Conservation (phyloP, 2,797 vertebrate genomes). For the Limosa lapponica region DNA sequence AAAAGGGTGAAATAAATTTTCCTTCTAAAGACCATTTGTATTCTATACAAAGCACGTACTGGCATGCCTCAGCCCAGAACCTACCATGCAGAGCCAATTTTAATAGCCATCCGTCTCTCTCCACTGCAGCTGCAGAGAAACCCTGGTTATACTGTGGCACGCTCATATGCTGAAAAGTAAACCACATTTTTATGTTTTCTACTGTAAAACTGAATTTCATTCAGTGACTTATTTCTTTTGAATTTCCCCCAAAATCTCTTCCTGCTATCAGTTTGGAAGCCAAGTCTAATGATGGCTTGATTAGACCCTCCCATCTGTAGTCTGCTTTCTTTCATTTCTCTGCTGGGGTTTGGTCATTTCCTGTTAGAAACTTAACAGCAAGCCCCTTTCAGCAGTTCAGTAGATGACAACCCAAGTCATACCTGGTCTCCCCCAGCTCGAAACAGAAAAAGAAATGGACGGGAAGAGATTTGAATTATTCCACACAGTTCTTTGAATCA, state of each 20-base stretch:
- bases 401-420: not conserved
- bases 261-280: not conserved
- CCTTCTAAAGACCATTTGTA: not conserved
- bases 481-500: not conserved
- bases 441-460: not conserved
- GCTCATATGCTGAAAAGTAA: not conserved
- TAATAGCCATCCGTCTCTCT: not conserved
- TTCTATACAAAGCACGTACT: fast-evolving
- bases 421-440: not conserved
- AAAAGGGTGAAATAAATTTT: not conserved
- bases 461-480: not conserved
- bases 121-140: not conserved
- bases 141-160: not conserved
- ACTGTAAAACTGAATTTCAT: not conserved
- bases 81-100: not conserved
- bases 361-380: not conserved
- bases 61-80: not conserved
- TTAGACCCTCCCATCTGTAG: not conserved
- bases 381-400: not conserved
- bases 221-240: not conserved
- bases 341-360: not conserved
- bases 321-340: not conserved
- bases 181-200: not conserved
- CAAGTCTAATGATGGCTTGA: not conserved
- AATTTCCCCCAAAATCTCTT: not conserved